phyloP scores from a whole-genome alignment of 64 coral and sea anemone genomes.

The Montipora sp. region DNA sequence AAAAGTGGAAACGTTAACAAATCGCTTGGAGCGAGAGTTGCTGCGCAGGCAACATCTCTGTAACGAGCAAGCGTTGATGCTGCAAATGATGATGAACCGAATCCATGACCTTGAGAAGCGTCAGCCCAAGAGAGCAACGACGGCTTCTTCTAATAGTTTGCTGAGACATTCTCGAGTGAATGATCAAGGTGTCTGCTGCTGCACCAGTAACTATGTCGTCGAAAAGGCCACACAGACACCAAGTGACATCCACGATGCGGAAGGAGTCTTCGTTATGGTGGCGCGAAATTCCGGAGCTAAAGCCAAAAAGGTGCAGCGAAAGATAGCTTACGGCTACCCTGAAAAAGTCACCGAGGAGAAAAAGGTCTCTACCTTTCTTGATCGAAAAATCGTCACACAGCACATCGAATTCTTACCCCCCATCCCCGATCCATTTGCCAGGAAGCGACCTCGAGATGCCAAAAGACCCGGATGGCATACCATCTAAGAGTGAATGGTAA shows the following conservation, averaged over 20 bases:
- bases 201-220: slow-evolving; percentile 59
- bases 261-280: slow-evolving; percentile 68
- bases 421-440: slow-evolving; percentile 60
- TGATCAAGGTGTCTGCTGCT: not conserved
- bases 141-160: not conserved
- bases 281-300: slow-evolving; percentile 36
- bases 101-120: slow-evolving; percentile 33
- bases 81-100: slow-evolving; percentile 36
- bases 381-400: slow-evolving; percentile 18
- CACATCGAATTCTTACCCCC: slow-evolving; percentile 60
- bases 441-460: slow-evolving; percentile 40
- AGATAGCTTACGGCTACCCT: slow-evolving; percentile 43
- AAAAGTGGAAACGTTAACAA: slow-evolving; percentile 40
- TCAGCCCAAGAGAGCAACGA: not conserved
- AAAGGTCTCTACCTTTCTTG: not conserved
- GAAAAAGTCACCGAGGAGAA: slow-evolving; percentile 54
- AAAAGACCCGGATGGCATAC: slow-evolving; percentile 45
- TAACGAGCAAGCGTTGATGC: slow-evolving; percentile 50
- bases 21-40: slow-evolving; percentile 37
- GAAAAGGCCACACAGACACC: slow-evolving; percentile 79
- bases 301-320: slow-evolving; percentile 57
- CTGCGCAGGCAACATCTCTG: slow-evolving; percentile 12
- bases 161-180: not conserved
- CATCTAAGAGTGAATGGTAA: not conserved
- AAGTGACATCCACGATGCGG: slow-evolving; percentile 40